A percentile compares a stretch with the other conserved stretches of the same genome.
Evolutionary conservation across 2,888 invertebrate species (phyloP).

Genomic region (Drosophila neutralis): DNA sequence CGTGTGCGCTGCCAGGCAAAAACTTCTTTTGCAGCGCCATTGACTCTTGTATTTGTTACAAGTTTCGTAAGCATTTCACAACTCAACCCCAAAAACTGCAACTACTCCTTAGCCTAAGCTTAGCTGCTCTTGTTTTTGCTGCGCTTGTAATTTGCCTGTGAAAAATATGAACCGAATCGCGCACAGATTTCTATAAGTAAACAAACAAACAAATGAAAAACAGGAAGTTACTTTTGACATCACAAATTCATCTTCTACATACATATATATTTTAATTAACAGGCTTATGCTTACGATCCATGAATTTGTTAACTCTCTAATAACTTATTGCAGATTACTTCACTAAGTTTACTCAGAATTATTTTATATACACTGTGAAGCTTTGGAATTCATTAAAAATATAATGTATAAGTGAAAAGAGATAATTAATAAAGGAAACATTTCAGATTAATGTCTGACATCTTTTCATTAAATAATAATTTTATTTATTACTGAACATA

Average conservation of each 20-base stretch:
- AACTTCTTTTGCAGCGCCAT: conserved; percentile 80
- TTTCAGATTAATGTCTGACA: neutral
- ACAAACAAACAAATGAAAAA: conserved; percentile 50
- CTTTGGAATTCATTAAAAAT: neutral
- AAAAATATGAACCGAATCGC: conserved; percentile 69
- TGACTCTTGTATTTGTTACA: conserved; percentile 79
- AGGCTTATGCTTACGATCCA: neutral
- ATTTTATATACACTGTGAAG: neutral
- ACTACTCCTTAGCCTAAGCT: conserved; percentile 38
- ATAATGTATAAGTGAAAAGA: too few species aligned
- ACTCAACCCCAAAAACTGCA: conserved; percentile 55
- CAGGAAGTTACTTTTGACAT: conserved; percentile 13
- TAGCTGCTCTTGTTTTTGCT: conserved; percentile 66
- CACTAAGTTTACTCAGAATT: neutral
- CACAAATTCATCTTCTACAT: conserved; percentile 3
- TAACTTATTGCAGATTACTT: neutral
- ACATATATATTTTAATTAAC: conserved; percentile 37
- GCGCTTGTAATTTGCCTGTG: conserved; percentile 71
- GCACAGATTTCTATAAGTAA: conserved; percentile 67
- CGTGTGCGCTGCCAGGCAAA: conserved; percentile 74
- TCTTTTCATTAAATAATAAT: neutral
- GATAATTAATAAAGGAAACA: neutral
- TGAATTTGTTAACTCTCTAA: neutral
- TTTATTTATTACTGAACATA: neutral
- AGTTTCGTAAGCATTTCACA: conserved; percentile 63